Evolutionary conservation across 2,113 vertebrate genomes (phyloP), one percentile per base, ranked within the genome.

Genomic region (Noctilio leporinus): DNA sequence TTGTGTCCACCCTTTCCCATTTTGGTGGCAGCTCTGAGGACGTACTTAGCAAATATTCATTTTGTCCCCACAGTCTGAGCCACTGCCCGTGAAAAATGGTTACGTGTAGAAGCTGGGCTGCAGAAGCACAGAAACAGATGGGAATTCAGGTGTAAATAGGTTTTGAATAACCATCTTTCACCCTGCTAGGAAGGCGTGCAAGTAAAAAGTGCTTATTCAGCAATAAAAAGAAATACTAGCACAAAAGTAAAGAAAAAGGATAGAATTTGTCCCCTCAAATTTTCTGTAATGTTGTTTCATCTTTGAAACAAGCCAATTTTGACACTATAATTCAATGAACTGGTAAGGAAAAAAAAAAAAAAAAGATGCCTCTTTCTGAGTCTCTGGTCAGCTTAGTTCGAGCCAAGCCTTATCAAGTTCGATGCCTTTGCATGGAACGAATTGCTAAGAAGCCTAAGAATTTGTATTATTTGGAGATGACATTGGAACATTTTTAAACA

Each of bases 1-100:
- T 95, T 97, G 87, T 92, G 80, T 92, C 57, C 43, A 85, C 75
- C 49, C 90, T 64, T 51, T 95, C 87, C 87, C 70, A 92, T 47
- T 93, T 94, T 93, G 47, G 90, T 95, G 85, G 87, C 51, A 85
- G 65, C 76, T 77, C 49, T 16, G 75, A 95, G n/a, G 64, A 96
- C 92, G 93, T 95, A 95, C 95, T 95, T 87, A 85, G 72, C 64
- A 96, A 95, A 93, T 92, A 95, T 95, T 96, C 92, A 93, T 96
- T 96, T 96, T 95, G 80, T n/a, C 65, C 69, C 81, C 87, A 67
- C 72, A 89, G 84, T 64, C 73, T 67, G 81, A 94, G 59, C 87
- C 87, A 67, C 45, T 84, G 87, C 35, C 47, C 7, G 4, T 92
- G 95, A 93, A 64, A 80, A 92, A 97, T 73, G 65, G 20, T 62